Percentiles rank a stretch among this genome's conserved stretches.
phyloP scores from a whole-genome alignment of 2,113 vertebrate genomes.

The Nasalis larvatus region DNA sequence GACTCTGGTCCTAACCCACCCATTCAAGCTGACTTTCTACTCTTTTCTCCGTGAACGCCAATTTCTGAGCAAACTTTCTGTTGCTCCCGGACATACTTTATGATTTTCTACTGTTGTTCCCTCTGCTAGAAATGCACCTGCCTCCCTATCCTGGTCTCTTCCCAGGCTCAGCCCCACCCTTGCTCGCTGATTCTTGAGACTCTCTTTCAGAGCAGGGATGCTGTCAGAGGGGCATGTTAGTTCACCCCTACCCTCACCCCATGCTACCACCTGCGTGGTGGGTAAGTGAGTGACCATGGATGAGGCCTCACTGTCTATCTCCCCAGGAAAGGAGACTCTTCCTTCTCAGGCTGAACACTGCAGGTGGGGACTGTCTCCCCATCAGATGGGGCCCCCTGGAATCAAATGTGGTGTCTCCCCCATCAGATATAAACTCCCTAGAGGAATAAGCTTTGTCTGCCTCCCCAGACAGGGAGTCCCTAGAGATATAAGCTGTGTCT shows the following conservation, averaged over 20 bases:
- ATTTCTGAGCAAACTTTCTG: not conserved
- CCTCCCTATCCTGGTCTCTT: not conserved
- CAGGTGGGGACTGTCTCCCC: not conserved
- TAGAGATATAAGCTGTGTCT: not conserved
- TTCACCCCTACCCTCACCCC: no score
- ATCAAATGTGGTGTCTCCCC: not conserved
- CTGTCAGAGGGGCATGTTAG: no score
- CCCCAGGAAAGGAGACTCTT: not conserved
- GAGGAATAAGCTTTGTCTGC: not conserved
- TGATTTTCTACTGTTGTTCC: not conserved
- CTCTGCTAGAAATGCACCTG: not conserved
- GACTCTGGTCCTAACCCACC: not conserved
- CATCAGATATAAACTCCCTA: not conserved
- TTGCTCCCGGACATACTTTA: not conserved
- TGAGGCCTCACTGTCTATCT: not conserved
- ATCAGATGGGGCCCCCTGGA: not conserved
- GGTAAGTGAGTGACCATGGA: rapidly evolving
- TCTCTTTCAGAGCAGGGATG: not conserved
- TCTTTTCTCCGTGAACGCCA: not conserved
- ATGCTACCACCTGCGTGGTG: no score
- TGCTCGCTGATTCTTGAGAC: rapidly evolving
- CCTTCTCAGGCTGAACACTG: not conserved
- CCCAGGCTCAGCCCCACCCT: not conserved
- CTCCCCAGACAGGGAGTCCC: not conserved
- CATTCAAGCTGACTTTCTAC: not conserved